These are phyloP conservation scores for Python bivittatus DNA, from an alignment of 2,113 vertebrate genomes.

Conservation along the genomic window DNA sequence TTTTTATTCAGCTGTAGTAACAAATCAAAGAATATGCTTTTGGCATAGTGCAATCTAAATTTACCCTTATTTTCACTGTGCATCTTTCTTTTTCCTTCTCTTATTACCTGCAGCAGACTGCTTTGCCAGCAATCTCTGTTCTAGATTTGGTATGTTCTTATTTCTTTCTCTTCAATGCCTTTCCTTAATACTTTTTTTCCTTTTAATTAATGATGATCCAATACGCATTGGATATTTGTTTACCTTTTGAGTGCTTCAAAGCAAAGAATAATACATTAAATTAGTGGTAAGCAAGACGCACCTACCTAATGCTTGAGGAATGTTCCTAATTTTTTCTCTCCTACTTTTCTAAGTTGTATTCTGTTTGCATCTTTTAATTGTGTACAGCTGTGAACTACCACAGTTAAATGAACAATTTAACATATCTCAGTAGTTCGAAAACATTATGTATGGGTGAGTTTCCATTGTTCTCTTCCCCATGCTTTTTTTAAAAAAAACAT, in stretches of 20 bases:
- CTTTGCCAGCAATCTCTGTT: constrained; percentile 99
- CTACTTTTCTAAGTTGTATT: constrained; percentile 58
- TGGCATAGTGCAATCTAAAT: constrained; percentile 66
- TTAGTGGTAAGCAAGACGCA: constrained; percentile 61
- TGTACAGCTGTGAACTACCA: constrained; percentile 43
- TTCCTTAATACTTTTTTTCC: constrained; percentile 62
- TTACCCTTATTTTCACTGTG: constrained; percentile 80
- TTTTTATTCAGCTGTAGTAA: constrained; percentile 37
- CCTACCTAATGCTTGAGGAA: constrained; percentile 68
- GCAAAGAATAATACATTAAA: constrained; percentile 32
- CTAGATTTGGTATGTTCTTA: constrained; percentile 99
- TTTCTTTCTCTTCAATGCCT: constrained; percentile 76
- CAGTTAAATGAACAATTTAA: constrained; percentile 25
- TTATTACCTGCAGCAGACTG: constrained; percentile 95
- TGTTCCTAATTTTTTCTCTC: constrained; percentile 36
- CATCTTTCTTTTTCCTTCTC: constrained; percentile 79
- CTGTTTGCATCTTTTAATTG: constrained; percentile 60
- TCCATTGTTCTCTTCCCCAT: neutral
- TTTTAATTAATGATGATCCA: constrained; percentile 54
- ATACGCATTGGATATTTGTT: constrained; percentile 55
- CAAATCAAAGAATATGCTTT: constrained; percentile 66
- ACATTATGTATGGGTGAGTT: neutral
- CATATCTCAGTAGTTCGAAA: constrained; percentile 1
- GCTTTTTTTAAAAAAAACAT: neutral
- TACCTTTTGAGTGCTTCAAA: constrained; percentile 53